Conservation (phyloP, 2,113 vertebrate species). For the Cryptomyrus ogoouensis region DNA sequence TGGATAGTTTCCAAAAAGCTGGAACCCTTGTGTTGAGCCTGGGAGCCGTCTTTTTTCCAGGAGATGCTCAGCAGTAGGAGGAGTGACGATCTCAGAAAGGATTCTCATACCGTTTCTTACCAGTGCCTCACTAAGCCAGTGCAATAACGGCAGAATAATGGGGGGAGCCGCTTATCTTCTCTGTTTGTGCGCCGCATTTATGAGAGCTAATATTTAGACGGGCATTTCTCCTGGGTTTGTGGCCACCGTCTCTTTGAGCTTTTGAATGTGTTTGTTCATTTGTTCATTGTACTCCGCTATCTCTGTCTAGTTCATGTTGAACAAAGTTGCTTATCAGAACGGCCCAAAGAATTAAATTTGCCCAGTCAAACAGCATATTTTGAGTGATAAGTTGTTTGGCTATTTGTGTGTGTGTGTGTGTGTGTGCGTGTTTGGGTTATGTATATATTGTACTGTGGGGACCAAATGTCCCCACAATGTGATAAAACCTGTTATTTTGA, state of each 20-base stretch:
- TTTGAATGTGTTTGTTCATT: slow-evolving; percentile 20
- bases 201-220: slow-evolving; percentile 13
- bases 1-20: neutral
- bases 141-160: slow-evolving; percentile 20
- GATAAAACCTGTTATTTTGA: neutral
- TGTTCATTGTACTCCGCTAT: slow-evolving; percentile 21
- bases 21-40: neutral
- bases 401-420: neutral
- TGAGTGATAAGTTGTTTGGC: neutral
- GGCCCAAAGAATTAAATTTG: slow-evolving; percentile 18
- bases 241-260: neutral
- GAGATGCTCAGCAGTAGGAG: neutral
- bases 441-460: neutral
- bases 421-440: neutral
- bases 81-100: neutral
- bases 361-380: neutral
- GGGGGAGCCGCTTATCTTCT: slow-evolving; percentile 11
- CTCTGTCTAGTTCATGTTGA: neutral
- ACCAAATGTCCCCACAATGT: neutral
- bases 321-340: slow-evolving; percentile 25
- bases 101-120: neutral
- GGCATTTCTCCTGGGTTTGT: neutral
- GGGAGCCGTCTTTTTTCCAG: neutral
- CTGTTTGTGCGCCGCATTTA: slow-evolving; percentile 2
- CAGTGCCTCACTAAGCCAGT: neutral